Evolutionary conservation across 2,113 vertebrate genomes (phyloP), one percentile per base, ranked within the genome.

Genomic region (Toxotes jaculatrix): DNA sequence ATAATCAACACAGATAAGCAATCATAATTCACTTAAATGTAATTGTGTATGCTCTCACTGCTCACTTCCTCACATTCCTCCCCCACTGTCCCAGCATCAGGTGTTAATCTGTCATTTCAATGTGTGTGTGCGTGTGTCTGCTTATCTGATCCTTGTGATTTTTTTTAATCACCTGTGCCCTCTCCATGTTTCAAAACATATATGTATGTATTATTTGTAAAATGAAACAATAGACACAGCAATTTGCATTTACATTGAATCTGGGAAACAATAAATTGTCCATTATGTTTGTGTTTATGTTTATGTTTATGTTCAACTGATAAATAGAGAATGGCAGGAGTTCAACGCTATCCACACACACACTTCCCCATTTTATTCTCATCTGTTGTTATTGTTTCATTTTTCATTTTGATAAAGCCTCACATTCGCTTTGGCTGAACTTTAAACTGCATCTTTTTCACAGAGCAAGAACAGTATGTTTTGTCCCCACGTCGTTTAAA

Each of bases 11-110:
- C 34, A 43, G 38, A 65, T n/a, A 34, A 17, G 43, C 4, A 45
- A 38, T 75, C 31, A 16, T 62, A 69, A 63, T 56, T 74, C 43
- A 74, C 23, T 38, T 67, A 23, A 32, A 40, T 67, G 1, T 43
- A 42, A 67, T 49, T 31, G 6, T 57, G 43, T 7, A 14, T 42
- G 19, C 32, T 56, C 55, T 47, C 67, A 42, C 27, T 16, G 32
- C 5, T 69, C 8, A 1, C 43, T 14, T 51, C 42, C 53, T 67
- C 27, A 23, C 4, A 36, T 38, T 16, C 40, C 23, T 10, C 31
- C 27, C 19, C 34, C 34, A 23, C 62, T 14, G n/a, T 31, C 5
- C 34, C 2, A 11, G 65, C 65, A 42, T 78, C 43, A 77, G 38
- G 65, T 78, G 21, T 19, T 49, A 49, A 49, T 49, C 16, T 47